These are phyloP conservation scores for Menura novaehollandiae DNA, from an alignment of 2,113 vertebrate species.

Conservation along the genomic window DNA sequence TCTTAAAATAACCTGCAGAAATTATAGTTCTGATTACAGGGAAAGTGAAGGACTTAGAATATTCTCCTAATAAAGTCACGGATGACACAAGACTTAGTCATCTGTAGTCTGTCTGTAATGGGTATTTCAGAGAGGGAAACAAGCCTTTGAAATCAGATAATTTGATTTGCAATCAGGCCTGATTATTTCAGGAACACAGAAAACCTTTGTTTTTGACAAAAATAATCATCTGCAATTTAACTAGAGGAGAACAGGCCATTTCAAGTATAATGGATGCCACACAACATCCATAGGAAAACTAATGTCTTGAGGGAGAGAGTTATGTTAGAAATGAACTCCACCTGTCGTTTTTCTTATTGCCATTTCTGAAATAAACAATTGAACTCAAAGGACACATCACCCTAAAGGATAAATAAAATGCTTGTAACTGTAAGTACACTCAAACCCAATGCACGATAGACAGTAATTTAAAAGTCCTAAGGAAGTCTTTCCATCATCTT, in stretches of 20 bases:
- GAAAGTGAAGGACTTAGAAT: constrained; percentile 79
- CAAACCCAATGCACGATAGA: background rate
- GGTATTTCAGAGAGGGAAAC: constrained; percentile 67
- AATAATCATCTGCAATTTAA: constrained; percentile 69
- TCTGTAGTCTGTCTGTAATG: constrained; percentile 63
- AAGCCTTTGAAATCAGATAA: constrained; percentile 72
- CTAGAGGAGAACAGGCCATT: constrained; percentile 62
- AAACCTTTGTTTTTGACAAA: constrained; percentile 68
- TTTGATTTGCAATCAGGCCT: constrained; percentile 73
- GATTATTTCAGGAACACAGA: constrained; percentile 75
- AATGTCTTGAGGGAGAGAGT: constrained; percentile 37
- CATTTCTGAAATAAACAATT: constrained; percentile 55
- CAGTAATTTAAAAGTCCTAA: background rate
- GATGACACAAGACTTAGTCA: constrained; percentile 75
- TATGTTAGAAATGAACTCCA: constrained; percentile 27
- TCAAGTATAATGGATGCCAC: constrained; percentile 55
- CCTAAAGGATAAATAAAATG: constrained; percentile 50
- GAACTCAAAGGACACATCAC: constrained; percentile 46
- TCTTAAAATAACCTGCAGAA: constrained; percentile 93
- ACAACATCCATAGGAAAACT: constrained; percentile 22
- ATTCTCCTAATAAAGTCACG: constrained; percentile 79
- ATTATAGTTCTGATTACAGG: constrained; percentile 84
- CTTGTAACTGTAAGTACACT: background rate
- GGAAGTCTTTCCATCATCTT: background rate
- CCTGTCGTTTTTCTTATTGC: background rate